phyloP scores from a whole-genome alignment of 2,888 invertebrate genomes.

The Julus scanicus region DNA sequence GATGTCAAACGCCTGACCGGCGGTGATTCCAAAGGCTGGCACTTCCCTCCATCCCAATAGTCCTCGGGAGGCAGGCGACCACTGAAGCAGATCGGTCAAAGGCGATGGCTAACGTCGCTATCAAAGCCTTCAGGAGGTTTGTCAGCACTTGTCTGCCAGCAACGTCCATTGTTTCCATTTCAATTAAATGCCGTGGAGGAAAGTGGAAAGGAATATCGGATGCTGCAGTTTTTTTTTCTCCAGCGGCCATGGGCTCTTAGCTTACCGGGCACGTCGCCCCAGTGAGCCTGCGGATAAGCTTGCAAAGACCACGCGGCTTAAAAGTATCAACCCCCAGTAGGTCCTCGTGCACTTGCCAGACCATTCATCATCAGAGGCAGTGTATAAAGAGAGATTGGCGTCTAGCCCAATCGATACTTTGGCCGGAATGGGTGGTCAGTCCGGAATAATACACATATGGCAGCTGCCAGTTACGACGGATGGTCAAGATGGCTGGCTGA shows the following conservation, averaged over 20 bases:
- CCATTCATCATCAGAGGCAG: neutral
- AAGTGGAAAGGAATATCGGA: neutral
- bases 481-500: neutral
- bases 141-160: neutral
- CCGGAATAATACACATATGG: slow-evolving; percentile 30
- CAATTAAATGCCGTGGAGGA: slow-evolving; percentile 8
- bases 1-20: neutral
- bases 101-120: neutral
- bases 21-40: neutral
- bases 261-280: slow-evolving; percentile 31
- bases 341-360: neutral
- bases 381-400: slow-evolving; percentile 28
- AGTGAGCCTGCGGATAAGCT: slow-evolving; percentile 1
- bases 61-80: neutral
- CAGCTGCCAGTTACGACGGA: slow-evolving; percentile 18
- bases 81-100: neutral
- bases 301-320: slow-evolving; percentile 3
- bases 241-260: neutral
- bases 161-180: neutral
- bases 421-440: slow-evolving; percentile 26
- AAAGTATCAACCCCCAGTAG: slow-evolving; percentile 26
- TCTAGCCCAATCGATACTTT: slow-evolving; percentile 4
- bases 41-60: neutral
- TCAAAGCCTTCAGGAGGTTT: slow-evolving; percentile 22
- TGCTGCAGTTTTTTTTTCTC: neutral